Evolutionary conservation across 2,113 vertebrate genomes (phyloP).

Genomic region (Heterotilapia buettikoferi): DNA sequence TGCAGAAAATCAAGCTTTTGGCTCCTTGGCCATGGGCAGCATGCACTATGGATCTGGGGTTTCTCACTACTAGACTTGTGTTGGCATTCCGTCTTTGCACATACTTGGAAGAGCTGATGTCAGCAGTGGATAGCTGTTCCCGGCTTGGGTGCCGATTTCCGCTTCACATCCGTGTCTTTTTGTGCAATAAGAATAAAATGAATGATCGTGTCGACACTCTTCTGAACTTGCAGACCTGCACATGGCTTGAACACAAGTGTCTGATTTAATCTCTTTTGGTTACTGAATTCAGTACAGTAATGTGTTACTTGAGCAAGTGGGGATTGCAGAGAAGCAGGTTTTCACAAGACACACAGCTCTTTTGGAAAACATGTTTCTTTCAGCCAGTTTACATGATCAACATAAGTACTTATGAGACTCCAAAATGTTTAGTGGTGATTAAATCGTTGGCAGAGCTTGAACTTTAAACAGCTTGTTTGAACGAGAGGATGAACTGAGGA

Average conservation of each 20-base stretch:
- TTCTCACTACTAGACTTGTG: neutral
- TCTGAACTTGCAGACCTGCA: neutral
- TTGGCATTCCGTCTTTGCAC: neutral
- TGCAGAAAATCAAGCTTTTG: neutral
- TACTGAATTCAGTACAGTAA: neutral
- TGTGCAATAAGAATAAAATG: neutral
- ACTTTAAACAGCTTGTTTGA: neutral
- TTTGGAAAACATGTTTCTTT: neutral
- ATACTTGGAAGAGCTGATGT: neutral
- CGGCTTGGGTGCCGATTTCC: neutral
- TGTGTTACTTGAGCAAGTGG: neutral
- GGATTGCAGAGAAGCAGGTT: neutral
- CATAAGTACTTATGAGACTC: neutral
- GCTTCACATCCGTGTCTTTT: neutral
- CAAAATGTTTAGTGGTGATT: neutral
- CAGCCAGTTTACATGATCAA: neutral
- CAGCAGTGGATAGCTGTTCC: neutral
- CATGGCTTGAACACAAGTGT: neutral
- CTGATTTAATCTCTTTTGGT: neutral
- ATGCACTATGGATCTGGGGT: neutral
- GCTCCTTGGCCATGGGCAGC: neutral
- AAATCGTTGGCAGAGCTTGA: neutral
- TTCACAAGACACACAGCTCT: neutral
- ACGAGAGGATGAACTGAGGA: neutral
- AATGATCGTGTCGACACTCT: neutral